Base-by-base conservation (phyloP, 2,797 vertebrate species). In the Scolopax bukidnonensis region DNA sequence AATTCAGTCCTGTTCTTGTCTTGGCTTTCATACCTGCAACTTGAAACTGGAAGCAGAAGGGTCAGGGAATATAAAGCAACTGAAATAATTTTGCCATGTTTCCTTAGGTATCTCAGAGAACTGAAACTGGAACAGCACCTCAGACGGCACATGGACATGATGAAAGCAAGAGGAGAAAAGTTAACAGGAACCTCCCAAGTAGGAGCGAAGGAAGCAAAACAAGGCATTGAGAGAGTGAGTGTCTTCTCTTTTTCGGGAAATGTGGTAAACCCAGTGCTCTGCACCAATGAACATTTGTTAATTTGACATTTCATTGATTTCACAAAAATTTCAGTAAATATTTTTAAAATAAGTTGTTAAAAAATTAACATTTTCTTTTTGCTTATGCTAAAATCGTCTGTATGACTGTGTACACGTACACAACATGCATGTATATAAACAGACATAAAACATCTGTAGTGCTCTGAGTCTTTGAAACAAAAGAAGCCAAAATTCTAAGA, bases 221-320 rank as follows among this genome's bases (percentile, higher is more conserved):
- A 94, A 89, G 98, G 98, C 28, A 40, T 97, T 70, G 93, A 97
- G 65, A 95, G 96, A 97, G 98, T 98, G 80, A 78, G 96, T 75
- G 20, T 27, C 36, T 51, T 60, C 48, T 33, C 23, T 33, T 53
- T 19, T 19, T 23, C 32, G 21, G 76, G 41, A 68, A 83, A 75
- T 32, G 30, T 33, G 47, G 51, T 6, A 19, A 32, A 20, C 5
- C 3, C 3, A 2, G 36, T 18, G 50, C 40, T 38, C 28, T 8
- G 8, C 28, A 16, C 54, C 27, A 38, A 23, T 18, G 15, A 41
- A 27, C n/a, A 21, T 11, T 11, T 20, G 5, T 24, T 38, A 40
- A 47, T 36, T 27, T 57, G 43, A 17, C 20, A 7, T 12, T 57
- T 33, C 1, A 1, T 23, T 57, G 18, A 33, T 28, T 24, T 86